Conservation (phyloP, 1,140 invertebrate genomes). For the Teleopsis dalmanni region DNA sequence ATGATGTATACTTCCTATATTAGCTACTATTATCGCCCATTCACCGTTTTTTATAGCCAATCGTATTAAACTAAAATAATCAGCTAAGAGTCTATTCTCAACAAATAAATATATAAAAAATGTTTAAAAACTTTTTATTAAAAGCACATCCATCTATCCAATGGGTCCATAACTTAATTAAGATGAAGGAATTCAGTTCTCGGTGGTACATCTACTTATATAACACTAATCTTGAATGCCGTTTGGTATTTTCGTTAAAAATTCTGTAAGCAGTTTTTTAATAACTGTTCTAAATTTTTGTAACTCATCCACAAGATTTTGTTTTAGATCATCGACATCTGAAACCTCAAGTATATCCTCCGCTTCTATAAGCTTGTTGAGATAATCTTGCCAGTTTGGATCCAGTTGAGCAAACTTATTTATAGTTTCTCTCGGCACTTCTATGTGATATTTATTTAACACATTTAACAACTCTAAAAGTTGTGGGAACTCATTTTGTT, state of each 20-base stretch:
- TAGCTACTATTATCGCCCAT: too few relatives aligned
- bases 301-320: constrained; percentile 17
- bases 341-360: constrained; percentile 39
- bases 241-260: constrained; percentile 26
- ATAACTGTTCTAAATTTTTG: constrained; percentile 30
- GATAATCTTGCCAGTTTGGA: constrained; percentile 28
- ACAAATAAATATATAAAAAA: too few relatives aligned
- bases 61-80: too few relatives aligned
- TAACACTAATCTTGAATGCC: too few relatives aligned
- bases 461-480: constrained; percentile 36
- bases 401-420: constrained; percentile 24
- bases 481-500: constrained; percentile 23
- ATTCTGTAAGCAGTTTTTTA: constrained; percentile 32
- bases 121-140: too few relatives aligned
- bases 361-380: constrained; percentile 27
- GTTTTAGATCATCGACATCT: constrained; percentile 19
- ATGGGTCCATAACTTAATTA: too few relatives aligned
- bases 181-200: too few relatives aligned
- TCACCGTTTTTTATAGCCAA: too few relatives aligned
- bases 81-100: too few relatives aligned
- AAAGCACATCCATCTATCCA: too few relatives aligned
- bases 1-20: too few relatives aligned
- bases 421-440: constrained; percentile 18
- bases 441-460: constrained; percentile 32
- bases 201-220: too few relatives aligned